Percentiles rank a stretch among this genome's conserved stretches.
These are phyloP conservation scores for Drosophila nigrodunni DNA, from an alignment of 1,140 invertebrate genomes.

Conservation along the genomic window DNA sequence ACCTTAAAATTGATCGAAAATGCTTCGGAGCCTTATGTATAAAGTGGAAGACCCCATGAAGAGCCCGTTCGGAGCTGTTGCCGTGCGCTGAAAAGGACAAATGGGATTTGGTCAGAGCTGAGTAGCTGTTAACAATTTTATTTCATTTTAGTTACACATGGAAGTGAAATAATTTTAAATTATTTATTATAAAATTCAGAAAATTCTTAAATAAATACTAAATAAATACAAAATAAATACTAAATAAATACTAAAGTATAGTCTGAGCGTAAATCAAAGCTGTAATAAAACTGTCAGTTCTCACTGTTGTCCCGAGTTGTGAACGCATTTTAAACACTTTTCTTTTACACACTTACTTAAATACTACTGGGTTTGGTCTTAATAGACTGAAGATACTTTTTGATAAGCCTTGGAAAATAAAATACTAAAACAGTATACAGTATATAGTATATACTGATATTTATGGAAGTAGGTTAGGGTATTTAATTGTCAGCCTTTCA, in stretches of 20 bases:
- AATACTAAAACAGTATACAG: no score
- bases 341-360: background rate
- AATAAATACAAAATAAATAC: no score
- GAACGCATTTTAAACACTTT: slow-evolving; percentile 25
- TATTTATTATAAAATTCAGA: slow-evolving; percentile 3
- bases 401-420: no score
- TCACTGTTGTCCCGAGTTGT: slow-evolving; percentile 13
- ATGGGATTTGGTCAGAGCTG: slow-evolving; percentile 26
- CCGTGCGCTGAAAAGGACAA: slow-evolving; percentile 30
- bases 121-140: slow-evolving; percentile 38
- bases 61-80: slow-evolving; percentile 7
- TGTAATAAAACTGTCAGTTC: slow-evolving; percentile 28
- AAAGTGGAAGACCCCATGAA: slow-evolving; percentile 12
- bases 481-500: background rate
- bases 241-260: no score
- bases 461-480: background rate
- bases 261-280: slow-evolving; percentile 44
- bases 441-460: background rate
- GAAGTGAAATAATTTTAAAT: slow-evolving; percentile 44
- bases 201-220: slow-evolving; percentile 13
- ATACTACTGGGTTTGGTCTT: no score
- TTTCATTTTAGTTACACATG: slow-evolving; percentile 60
- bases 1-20: slow-evolving; percentile 54
- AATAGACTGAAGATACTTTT: no score
- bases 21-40: slow-evolving; percentile 14